Percentiles rank a stretch among this genome's conserved stretches.
These are phyloP conservation scores for Cylindroiulus punctatus DNA, from an alignment of 2,888 invertebrate species.

Conservation along the genomic window DNA sequence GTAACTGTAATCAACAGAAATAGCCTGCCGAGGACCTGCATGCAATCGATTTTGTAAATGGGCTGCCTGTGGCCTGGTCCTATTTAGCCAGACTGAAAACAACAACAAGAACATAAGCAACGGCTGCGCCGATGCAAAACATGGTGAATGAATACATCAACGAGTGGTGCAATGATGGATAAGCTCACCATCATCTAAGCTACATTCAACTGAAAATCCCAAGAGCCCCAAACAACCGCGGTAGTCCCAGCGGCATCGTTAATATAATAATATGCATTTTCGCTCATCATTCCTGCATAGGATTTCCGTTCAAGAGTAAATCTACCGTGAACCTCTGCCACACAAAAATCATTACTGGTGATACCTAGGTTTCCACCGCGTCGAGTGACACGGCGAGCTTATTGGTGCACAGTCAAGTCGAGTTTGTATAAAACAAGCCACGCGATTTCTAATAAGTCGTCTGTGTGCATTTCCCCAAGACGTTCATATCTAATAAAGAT, in stretches of 20 bases:
- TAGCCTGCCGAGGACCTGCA: too few species aligned
- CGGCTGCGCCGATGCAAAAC: background rate
- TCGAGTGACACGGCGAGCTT: background rate
- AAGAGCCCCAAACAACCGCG: background rate
- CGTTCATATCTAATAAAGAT: slow-evolving; percentile 11
- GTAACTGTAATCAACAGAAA: too few species aligned
- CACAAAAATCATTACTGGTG: slow-evolving; percentile 8
- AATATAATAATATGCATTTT: slow-evolving; percentile 24
- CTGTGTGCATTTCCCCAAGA: background rate
- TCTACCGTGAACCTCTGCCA: background rate
- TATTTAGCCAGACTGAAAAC: too few species aligned
- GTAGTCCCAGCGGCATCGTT: background rate
- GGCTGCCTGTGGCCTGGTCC: too few species aligned
- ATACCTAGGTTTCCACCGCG: background rate
- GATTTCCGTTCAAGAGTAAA: background rate
- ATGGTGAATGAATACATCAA: background rate
- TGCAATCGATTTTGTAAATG: too few species aligned
- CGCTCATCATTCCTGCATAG: background rate
- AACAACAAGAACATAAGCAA: too few species aligned
- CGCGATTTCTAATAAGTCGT: background rate
- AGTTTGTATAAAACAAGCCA: background rate
- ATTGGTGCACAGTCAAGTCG: background rate
- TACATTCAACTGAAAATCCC: background rate
- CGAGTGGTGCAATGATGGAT: background rate
- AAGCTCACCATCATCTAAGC: background rate